Conservation (phyloP, 1,140 invertebrate genomes). For the Odontomachus brunneus region DNA sequence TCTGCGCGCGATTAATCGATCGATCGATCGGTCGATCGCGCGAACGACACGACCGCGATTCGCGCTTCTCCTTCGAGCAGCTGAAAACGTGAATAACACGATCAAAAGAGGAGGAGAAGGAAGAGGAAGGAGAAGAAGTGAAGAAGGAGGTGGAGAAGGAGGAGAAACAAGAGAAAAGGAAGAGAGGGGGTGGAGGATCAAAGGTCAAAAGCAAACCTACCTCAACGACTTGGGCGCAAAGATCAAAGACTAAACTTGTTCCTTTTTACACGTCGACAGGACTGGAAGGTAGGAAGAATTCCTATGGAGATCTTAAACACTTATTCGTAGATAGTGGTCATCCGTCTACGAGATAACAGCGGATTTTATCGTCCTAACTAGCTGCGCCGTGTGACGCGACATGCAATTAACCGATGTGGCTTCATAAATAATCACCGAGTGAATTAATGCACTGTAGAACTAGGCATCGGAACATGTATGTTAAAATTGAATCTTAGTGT, state of each 20-base stretch:
- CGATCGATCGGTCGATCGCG: constrained; percentile 55
- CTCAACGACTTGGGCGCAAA: constrained; percentile 39
- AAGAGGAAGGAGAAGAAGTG: background rate
- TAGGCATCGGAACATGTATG: too few species aligned
- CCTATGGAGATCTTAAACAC: constrained; percentile 20
- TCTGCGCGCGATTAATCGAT: constrained; percentile 59
- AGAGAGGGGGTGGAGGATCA: constrained; percentile 3
- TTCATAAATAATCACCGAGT: background rate
- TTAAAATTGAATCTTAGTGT: too few species aligned
- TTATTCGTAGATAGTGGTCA: constrained; percentile 23
- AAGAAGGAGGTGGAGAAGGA: background rate
- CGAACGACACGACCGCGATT: constrained; percentile 33
- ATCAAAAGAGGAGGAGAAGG: background rate
- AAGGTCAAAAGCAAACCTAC: constrained; percentile 55
- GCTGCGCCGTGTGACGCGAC: background rate
- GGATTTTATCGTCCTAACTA: constrained; percentile 47
- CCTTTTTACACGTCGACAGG: constrained; percentile 42
- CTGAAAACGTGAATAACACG: constrained; percentile 42
- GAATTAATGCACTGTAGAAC: too few species aligned
- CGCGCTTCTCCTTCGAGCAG: constrained; percentile 16
- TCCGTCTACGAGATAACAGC: background rate
- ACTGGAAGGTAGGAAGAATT: constrained; percentile 17
- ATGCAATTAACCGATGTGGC: background rate
- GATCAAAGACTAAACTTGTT: constrained; percentile 61
- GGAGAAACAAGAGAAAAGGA: background rate